These are phyloP conservation scores for Antedon mediterranea DNA, from an alignment of 53 echinoderm and acorn worm genomes.

Conservation along the genomic window DNA sequence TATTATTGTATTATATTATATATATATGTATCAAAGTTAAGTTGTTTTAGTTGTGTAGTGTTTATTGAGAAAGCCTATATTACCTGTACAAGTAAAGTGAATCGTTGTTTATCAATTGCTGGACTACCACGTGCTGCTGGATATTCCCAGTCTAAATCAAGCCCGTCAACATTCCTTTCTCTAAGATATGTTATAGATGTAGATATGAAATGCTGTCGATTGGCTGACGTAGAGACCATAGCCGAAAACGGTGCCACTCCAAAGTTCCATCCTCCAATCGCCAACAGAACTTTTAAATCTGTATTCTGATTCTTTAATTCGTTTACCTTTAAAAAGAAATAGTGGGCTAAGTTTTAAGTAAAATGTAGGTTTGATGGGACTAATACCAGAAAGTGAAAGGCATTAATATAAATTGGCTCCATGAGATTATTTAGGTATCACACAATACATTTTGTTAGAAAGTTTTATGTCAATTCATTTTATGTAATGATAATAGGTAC, in stretches of 20 bases:
- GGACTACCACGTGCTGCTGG: conserved; percentile 23
- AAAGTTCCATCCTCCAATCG: conserved; percentile 29
- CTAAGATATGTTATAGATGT: conserved; percentile 17
- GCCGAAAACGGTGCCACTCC: conserved; percentile 16
- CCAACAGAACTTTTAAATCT: conserved; percentile 17
- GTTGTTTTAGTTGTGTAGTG: no score
- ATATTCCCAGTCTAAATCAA: conserved; percentile 38
- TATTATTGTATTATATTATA: no score
- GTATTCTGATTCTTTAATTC: conserved; percentile 13
- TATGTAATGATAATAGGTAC: no score
- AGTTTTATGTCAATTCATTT: no score
- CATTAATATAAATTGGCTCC: no score
- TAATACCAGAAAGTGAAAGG: no score
- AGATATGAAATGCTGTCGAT: conserved; percentile 12
- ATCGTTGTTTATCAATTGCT: conserved; percentile 11
- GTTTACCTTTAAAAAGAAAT: no score
- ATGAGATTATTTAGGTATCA: no score
- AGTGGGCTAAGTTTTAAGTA: no score
- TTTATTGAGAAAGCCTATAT: neutral
- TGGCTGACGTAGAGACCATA: conserved; percentile 11
- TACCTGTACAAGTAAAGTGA: conserved; percentile 19
- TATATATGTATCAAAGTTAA: no score
- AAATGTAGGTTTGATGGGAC: no score
- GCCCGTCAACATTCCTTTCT: conserved; percentile 22
- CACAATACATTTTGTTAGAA: no score